These are phyloP conservation scores for Eueides isabella DNA, from an alignment of 1,140 invertebrate species.

Conservation along the genomic window DNA sequence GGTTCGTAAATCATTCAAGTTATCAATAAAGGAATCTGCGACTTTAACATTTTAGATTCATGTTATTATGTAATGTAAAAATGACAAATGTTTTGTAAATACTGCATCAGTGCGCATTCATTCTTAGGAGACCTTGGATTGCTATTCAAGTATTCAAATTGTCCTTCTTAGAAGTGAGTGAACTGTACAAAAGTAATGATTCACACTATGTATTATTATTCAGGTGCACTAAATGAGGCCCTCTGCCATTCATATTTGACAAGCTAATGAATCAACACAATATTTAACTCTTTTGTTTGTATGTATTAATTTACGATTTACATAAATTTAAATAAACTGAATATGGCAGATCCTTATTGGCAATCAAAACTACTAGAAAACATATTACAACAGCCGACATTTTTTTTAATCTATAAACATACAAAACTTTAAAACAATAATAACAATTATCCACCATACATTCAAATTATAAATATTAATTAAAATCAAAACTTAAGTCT, in stretches of 20 bases:
- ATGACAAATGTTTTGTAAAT: conserved; percentile 5
- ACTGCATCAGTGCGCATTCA: neutral
- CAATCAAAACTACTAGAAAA: conserved; percentile 47
- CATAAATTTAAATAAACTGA: conserved; percentile 32
- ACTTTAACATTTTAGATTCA: neutral
- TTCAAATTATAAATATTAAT: conserved; percentile 63
- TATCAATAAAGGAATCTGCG: conserved; percentile 11
- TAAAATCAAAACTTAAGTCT: conserved; percentile 69
- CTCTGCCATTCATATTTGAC: conserved; percentile 24
- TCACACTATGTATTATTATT: conserved; percentile 27
- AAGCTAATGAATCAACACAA: conserved; percentile 27
- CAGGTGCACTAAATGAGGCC: conserved; percentile 20
- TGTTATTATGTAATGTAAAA: neutral
- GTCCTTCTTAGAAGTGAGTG: conserved; percentile 3
- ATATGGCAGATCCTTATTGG: conserved; percentile 44
- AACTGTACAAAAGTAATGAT: conserved; percentile 24
- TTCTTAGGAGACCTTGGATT: conserved; percentile 1
- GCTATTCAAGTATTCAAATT: neutral
- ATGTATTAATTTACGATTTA: conserved; percentile 28
- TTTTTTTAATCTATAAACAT: conserved; percentile 62
- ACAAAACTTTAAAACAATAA: conserved; percentile 76
- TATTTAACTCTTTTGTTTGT: conserved; percentile 24
- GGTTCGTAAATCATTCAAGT: conserved; percentile 12
- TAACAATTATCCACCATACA: conserved; percentile 63
- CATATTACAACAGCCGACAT: conserved; percentile 47